Base-by-base conservation (phyloP, 1,140 invertebrate species). In the Idris sp. region DNA sequence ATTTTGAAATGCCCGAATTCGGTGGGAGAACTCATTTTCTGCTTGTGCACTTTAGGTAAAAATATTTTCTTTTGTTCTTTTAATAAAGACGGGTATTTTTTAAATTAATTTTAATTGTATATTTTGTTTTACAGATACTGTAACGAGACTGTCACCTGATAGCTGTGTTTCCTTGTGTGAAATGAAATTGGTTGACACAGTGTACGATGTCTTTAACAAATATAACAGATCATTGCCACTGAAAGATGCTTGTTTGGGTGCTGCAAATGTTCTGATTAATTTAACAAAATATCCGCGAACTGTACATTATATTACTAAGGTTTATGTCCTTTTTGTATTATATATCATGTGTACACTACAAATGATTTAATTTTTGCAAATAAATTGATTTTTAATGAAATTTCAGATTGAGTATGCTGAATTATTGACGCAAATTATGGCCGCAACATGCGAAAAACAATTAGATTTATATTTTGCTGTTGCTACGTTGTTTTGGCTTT, bases 141-240 rank as follows among this genome's bases (percentile, higher is more conserved):
- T 87, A 35, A 86, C 82, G 2, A 78, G 79, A 16, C 43, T 87
- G 5, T 83, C 76, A 16, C 81, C 79, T 4, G 74, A 73, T 26
- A 73, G 78, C 15, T 83, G 84, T 36, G 53, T 78, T 16, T 48
- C 48, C 18, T 68, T 87, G 22, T 83, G 84, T 25, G 31, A 82
- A 18, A 26, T 77, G 22, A 62, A 78, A 26, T 33, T 84, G 33
- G 68, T 81, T 11, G 72, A 80, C 6, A 81, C 72, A 10, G 76
- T 86, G 15, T 86, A 86, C 35, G 59, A 78, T 11, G 79, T 78
- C 3, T 49, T 85, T 14, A 64, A 11, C 1, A 65, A 56, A 38
- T 80, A 79, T 3, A 87, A 87, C 40, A 79, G 85, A 75, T 87
- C 86, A 4, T 30, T 83, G 22, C 85, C 85, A 1, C 80, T 84